Percentiles rank a stretch among this genome's conserved stretches.
Evolutionary conservation across 2,797 vertebrate genomes (phyloP).

Genomic region (Pantherophis vulpinus): DNA sequence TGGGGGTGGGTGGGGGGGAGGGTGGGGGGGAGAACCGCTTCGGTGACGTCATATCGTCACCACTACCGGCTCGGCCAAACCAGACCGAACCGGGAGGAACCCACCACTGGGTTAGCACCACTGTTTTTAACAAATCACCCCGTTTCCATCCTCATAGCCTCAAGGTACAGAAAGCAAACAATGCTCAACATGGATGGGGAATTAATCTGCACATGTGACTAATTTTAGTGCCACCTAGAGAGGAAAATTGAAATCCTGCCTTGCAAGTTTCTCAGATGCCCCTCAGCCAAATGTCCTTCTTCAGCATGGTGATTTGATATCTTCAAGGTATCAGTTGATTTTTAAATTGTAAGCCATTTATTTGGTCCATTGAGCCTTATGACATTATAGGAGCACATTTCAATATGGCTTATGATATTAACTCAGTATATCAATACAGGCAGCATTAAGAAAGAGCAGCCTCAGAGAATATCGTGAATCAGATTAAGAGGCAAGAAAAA

Average conservation of each 20-base stretch:
- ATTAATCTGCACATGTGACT: background rate
- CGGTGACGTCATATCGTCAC: too few relatives aligned
- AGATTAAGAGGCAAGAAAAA: constrained; percentile 47
- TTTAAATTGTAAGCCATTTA: constrained; percentile 39
- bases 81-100: too few relatives aligned
- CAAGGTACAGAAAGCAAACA: background rate
- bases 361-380: background rate
- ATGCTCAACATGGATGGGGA: background rate
- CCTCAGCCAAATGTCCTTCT: constrained; percentile 41
- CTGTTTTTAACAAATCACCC: background rate
- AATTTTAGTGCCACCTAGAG: background rate
- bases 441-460: constrained; percentile 52
- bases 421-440: constrained; percentile 41
- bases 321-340: constrained; percentile 52
- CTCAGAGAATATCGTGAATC: constrained; percentile 52
- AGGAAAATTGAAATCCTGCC: constrained; percentile 22
- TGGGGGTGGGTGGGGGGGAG: too few relatives aligned
- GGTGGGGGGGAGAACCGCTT: too few relatives aligned
- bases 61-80: too few relatives aligned
- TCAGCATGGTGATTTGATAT: constrained; percentile 35
- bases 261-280: constrained; percentile 10
- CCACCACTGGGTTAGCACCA: background rate
- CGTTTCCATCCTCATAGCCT: background rate
- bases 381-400: constrained; percentile 38
- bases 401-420: constrained; percentile 45